Base-by-base conservation (phyloP, 2,797 vertebrate species). In the Amphiprion clarkii region DNA sequence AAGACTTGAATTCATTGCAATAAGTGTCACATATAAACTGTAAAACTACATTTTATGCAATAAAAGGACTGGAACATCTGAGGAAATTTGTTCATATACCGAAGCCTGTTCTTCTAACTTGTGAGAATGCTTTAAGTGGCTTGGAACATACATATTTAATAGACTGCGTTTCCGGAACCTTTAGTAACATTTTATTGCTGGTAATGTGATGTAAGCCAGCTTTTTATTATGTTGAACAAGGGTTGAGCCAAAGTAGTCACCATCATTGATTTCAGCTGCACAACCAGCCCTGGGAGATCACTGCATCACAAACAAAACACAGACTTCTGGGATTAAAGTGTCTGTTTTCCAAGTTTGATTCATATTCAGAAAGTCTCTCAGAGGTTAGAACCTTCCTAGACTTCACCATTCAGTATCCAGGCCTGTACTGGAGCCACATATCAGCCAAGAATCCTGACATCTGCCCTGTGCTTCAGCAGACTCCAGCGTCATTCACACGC, bases 401-500 rank as follows among this genome's bases (percentile, higher is more conserved):
- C 67, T 57, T 63, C 13, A 19, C 70, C 68, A 53, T 59, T 51
- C 55, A 70, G 16, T 48, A 29, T 60, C 53, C 49, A 67, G 63
- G 59, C 67, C 52, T 27, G 17, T 63, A 59, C 39, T 70, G 67
- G 44, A 52, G 59, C 69, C 53, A 17, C 48, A 21, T 9, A 40
- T 67, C 63, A 68, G 21, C 44, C 40, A 3, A 68, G 59, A 77
- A 72, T 54, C 67, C 21, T 72, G 44, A 60, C 87, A 80, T 87
- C 79, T 51, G 64, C 70, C 61, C 55, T 65, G 58, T 16, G 63
- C 75, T 69, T 44, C 59, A 44, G 64, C 78, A 84, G 78, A 82
- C 83, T 65, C 51, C 62, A 9, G 59, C 54, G 81, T 87, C 79
- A 63, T 85, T 90, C 89, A 78, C 85, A 82, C 59, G 74, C 83